Conservation (phyloP, 2,113 vertebrate species). For the Hepsetus odoe region DNA sequence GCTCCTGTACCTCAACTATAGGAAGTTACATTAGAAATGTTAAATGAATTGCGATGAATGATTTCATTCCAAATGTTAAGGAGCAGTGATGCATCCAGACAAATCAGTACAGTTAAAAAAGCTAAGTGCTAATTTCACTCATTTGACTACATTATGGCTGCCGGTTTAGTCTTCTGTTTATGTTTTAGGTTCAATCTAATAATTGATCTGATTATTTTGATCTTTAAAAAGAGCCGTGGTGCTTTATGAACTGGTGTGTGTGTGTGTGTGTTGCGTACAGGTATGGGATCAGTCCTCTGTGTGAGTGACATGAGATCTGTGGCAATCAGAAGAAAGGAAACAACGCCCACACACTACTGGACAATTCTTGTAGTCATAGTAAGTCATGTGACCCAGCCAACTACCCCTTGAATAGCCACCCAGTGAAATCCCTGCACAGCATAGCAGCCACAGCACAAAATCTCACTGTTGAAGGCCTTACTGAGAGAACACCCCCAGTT, state of each 20-base stretch:
- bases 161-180: background rate
- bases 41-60: no score
- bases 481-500: slow-evolving; percentile 13
- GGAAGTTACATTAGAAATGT: no score
- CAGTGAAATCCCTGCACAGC: slow-evolving; percentile 31
- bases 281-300: slow-evolving; percentile 94
- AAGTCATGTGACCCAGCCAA: slow-evolving; percentile 31
- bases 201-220: no score
- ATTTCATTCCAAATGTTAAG: no score
- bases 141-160: background rate
- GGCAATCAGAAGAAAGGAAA: slow-evolving; percentile 39
- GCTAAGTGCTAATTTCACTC: background rate
- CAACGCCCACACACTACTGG: slow-evolving; percentile 5
- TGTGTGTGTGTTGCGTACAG: slow-evolving; percentile 54
- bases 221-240: no score
- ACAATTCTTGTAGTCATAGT: slow-evolving; percentile 8
- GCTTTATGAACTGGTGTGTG: background rate
- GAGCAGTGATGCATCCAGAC: background rate
- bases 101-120: background rate
- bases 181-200: background rate
- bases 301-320: slow-evolving; percentile 69
- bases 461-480: slow-evolving; percentile 42
- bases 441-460: slow-evolving; percentile 51
- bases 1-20: no score
- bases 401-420: background rate